Evolutionary conservation across 1,140 invertebrate species (phyloP), one percentile per base, ranked within the genome.

Genomic region (Drosophila bifasciata): DNA sequence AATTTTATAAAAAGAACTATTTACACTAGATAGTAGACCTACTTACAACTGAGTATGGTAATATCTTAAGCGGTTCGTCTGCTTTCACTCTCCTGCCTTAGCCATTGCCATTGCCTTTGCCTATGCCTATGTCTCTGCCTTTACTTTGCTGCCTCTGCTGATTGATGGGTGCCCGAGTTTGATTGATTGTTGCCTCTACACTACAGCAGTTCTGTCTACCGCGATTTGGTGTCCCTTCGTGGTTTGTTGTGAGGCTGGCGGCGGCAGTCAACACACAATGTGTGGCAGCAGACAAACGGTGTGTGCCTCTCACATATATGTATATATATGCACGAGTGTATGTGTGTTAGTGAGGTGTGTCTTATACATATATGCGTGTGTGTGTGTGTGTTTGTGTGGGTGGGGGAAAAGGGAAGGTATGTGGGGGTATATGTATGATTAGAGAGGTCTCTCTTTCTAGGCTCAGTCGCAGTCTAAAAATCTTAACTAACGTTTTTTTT

Each of bases 11-110:
- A 80, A 88, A 61, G 11, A 36, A 36, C 48, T 86, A 86, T 88
- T 78, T 80, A 80, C 78, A 80, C 58, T 80, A 71, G 21, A 11
- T 16, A 79, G 58, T 66, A 79, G 53, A 48, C 43, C 70, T 69
- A 66, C 83, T 86, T 86, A 88, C 57, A 40, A 68, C 81, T 89
- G 83, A 86, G 83, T 88, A 86, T 83, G 70, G 66, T 86, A 86
- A 86, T 86, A 86, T 86, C 81, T 83, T 77, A 85, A 81, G 83
- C 83, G 78, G 60, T 88, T 74, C 59, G 56, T 23, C 56, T 56
- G 62, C 48, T 36, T 13, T 28, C 9, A 40, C 28, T 11, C 28
- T 43, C 39, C 13, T 44, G 17, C 46, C n/a, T 23, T 1, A 2
- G 19, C 19, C 19, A 3, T 15, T 32, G 28, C 21, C 13, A n/a